These are phyloP conservation scores for Pseudococcus viburni DNA, from an alignment of 2,888 invertebrate genomes.

Conservation along the genomic window DNA sequence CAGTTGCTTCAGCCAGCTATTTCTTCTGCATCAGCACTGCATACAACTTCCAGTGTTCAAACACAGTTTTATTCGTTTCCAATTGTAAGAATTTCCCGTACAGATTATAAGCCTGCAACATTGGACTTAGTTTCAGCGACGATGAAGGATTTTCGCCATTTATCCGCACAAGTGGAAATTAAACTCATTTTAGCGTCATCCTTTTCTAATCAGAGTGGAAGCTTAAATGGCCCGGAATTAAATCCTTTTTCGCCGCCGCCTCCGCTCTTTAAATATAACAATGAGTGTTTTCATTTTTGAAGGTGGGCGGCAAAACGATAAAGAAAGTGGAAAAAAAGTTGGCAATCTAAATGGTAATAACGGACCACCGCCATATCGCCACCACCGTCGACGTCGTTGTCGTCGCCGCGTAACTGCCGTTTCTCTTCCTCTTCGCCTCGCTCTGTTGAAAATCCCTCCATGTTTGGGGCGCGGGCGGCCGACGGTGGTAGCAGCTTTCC, in stretches of 20 bases:
- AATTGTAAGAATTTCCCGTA: too few relatives aligned
- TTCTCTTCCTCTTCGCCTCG: not conserved
- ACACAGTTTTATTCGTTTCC: too few relatives aligned
- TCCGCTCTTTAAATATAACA: conserved; percentile 5
- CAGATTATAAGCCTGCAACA: too few relatives aligned
- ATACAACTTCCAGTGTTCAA: too few relatives aligned
- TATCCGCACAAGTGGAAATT: conserved; percentile 53
- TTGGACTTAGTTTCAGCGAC: not conserved
- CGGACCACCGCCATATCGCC: not conserved
- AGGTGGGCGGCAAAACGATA: conserved; percentile 36
- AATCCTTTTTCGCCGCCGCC: conserved; percentile 52
- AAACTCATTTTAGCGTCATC: conserved; percentile 62
- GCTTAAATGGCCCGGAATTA: conserved; percentile 62
- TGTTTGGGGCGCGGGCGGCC: too few relatives aligned
- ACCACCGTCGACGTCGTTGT: not conserved
- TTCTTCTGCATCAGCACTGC: too few relatives aligned
- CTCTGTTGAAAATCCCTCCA: too few relatives aligned
- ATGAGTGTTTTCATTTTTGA: conserved; percentile 29
- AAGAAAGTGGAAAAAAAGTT: conserved; percentile 45
- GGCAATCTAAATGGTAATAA: conserved; percentile 62
- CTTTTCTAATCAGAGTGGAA: conserved; percentile 62
- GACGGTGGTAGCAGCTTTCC: too few relatives aligned
- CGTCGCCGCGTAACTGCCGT: not conserved
- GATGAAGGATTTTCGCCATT: conserved; percentile 30
- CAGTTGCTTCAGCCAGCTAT: too few relatives aligned